Evolutionary conservation across 53 echinoderm and acorn worm genomes (phyloP), one percentile per base, ranked within the genome.

Genomic region (Luidia sarsii): DNA sequence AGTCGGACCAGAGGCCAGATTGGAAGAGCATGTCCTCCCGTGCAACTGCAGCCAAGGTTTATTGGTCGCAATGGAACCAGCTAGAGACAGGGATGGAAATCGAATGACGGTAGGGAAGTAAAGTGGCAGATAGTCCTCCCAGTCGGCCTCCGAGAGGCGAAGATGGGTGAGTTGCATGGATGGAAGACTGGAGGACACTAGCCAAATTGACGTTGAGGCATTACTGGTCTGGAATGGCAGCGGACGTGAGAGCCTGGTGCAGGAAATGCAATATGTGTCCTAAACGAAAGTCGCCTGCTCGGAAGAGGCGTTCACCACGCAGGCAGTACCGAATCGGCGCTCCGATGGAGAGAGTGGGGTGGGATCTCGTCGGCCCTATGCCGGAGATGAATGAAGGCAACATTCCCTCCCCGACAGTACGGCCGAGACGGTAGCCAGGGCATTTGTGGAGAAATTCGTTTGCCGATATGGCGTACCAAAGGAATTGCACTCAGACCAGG

Each of bases 321-420:
- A 56, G 84, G 54, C 67, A 61, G 8, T 43, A 46, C 33, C 5
- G 8, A 3, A 59, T 68, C 9, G 79, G 77, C 4, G 48, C 19
- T 1, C 79, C 83, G 2, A 77, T 89, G 83, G 89, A 89, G 35
- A 39, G 83, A 41, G 60, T 89, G 34, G 83, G 83, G 2, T 5
- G 77, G 36, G 83, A 89, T 39, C 18, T 83, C 7, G 15, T 73
- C 10, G 88, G 88, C 1, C 83, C 83, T 5, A 53, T 88, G 14
- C 83, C 83, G 16, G 52, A 13, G 7, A 51, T 19, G 3, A 19
- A 41, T 11, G 11, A 7, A 7, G 41, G 41, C 41, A 41, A 41
- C 11, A 41, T 19, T 19, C 53, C 7, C 18, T 53, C 5, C 53
- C 18, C 7, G 53, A 53, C n/a, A 19, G 9, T 4, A 53, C 53